These are phyloP conservation scores for Clarias fuscus DNA, from an alignment of 2,797 vertebrate species.

Conservation along the genomic window DNA sequence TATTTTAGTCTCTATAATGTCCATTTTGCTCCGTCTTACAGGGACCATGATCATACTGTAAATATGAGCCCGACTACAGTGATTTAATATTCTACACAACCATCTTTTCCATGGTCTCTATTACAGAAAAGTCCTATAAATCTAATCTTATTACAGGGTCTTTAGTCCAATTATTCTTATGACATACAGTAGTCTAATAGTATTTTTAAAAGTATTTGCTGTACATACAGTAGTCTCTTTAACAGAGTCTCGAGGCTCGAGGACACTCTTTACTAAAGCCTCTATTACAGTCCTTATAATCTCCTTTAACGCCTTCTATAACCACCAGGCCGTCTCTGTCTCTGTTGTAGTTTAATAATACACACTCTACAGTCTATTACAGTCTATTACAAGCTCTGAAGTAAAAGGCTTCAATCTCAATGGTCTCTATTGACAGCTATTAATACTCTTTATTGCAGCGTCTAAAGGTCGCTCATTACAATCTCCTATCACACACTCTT, in stretches of 20 bases:
- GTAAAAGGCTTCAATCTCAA: not conserved
- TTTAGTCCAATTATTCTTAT: not conserved
- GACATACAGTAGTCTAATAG: no score
- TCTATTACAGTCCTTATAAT: not conserved
- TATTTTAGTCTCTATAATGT: no score
- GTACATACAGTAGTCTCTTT: not conserved
- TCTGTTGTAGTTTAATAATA: not conserved
- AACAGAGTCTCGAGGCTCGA: not conserved
- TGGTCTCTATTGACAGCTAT: not conserved
- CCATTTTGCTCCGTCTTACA: no score
- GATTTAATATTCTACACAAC: no score
- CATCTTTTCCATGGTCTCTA: no score
- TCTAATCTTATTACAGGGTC: not conserved
- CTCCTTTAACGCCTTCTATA: not conserved
- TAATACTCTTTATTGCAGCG: not conserved
- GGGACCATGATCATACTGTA: no score
- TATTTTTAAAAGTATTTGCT: no score
- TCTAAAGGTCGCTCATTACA: no score
- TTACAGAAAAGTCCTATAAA: no score
- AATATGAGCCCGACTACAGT: no score
- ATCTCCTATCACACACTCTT: no score
- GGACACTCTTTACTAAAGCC: not conserved
- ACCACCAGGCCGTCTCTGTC: not conserved
- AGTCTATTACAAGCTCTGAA: not conserved
- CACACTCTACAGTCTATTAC: not conserved